These are phyloP conservation scores for Rhinophrynus dorsalis DNA, from an alignment of 2,797 vertebrate species.

Conservation along the genomic window DNA sequence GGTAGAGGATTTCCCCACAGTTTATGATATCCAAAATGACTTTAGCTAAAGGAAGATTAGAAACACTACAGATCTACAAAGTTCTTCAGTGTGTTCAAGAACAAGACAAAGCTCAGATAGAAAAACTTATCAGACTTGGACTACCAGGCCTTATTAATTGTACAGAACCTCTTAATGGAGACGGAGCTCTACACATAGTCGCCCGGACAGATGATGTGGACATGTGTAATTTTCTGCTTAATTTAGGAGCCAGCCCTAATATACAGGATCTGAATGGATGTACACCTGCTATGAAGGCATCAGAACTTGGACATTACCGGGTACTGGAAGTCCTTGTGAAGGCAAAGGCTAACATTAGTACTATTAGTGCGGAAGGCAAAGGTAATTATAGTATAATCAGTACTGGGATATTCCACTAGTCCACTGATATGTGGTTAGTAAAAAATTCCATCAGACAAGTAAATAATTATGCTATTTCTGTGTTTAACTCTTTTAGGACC, in stretches of 20 bases:
- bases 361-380: slow-evolving; percentile 82
- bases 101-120: slow-evolving; percentile 74
- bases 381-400: slow-evolving; percentile 75
- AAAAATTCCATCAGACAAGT: no score
- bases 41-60: slow-evolving; percentile 70
- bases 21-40: slow-evolving; percentile 42
- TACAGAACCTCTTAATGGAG: slow-evolving; percentile 79
- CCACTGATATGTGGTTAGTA: no score
- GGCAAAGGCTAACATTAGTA: slow-evolving; percentile 74
- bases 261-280: slow-evolving; percentile 76
- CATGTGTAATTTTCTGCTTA: slow-evolving; percentile 80
- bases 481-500: no score
- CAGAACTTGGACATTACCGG: slow-evolving; percentile 78
- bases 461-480: no score
- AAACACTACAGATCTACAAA: slow-evolving; percentile 84
- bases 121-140: slow-evolving; percentile 77
- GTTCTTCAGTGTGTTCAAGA: slow-evolving; percentile 81
- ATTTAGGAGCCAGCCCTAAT: slow-evolving; percentile 75
- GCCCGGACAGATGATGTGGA: slow-evolving; percentile 75
- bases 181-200: slow-evolving; percentile 79
- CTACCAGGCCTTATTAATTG: slow-evolving; percentile 82
- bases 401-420: no score
- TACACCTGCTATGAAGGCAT: slow-evolving; percentile 83
- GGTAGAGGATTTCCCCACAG: neutral
- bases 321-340: slow-evolving; percentile 74